phyloP scores from a whole-genome alignment of 2,113 vertebrate genomes.

The rat (Rattus norvegicus) region DNA sequence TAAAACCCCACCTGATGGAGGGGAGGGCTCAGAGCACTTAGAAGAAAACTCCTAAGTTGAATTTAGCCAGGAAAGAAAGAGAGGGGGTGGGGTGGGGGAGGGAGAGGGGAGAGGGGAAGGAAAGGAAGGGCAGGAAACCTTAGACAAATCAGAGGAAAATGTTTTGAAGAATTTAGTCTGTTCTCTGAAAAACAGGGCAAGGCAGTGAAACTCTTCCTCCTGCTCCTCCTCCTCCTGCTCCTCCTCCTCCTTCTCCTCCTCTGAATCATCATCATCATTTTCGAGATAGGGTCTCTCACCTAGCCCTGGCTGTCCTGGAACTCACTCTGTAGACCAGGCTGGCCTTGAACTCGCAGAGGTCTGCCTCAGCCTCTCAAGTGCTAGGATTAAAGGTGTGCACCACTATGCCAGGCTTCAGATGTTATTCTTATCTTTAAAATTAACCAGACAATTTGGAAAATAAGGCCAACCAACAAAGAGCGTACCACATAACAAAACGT shows the following conservation, averaged over 20 bases:
- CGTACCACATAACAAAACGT: not conserved
- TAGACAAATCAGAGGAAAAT: not conserved
- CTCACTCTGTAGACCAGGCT: not conserved
- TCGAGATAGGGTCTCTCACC: not conserved
- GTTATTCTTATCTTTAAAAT: not conserved
- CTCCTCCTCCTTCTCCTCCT: no score
- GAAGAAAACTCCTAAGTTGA: not conserved
- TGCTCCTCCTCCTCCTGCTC: no score
- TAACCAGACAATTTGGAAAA: slow-evolving; percentile 30
- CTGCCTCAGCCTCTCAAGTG: not conserved
- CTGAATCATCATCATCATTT: not conserved
- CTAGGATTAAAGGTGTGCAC: not conserved
- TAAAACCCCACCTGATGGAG: not conserved
- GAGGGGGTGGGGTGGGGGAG: no score
- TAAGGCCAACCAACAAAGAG: slow-evolving; percentile 12
- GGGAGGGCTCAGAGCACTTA: not conserved
- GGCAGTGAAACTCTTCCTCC: not conserved
- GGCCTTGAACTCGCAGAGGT: not conserved
- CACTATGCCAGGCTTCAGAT: not conserved
- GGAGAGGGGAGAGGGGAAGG: no score
- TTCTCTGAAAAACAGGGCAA: not conserved
- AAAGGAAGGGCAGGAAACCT: not conserved
- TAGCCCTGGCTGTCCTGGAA: not conserved
- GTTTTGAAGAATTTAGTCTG: not conserved
- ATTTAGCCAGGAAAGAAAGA: not conserved